Conservation (phyloP, 2,888 invertebrate species). For the Lacanobia oleracea region DNA sequence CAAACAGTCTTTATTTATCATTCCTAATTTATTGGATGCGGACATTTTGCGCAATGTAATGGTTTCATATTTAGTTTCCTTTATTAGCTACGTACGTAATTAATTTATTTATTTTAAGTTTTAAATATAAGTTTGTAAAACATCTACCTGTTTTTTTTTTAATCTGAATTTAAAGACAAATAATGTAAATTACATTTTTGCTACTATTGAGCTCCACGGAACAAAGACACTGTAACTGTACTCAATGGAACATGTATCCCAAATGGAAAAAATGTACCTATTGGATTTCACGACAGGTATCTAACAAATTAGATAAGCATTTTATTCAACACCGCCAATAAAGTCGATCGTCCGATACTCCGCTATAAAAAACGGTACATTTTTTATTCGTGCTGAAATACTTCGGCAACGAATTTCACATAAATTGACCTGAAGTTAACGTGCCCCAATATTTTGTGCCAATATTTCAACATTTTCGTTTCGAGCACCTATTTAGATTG, state of each 20-base stretch:
- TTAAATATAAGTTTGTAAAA: neutral
- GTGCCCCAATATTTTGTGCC: conserved; percentile 33
- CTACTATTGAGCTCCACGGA: neutral
- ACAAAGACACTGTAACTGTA: conserved; percentile 19
- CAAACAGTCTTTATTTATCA: conserved; percentile 1
- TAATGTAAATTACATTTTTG: too few species aligned
- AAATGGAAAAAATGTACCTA: neutral
- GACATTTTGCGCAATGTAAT: conserved; percentile 17
- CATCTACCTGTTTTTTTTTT: neutral
- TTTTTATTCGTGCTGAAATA: conserved; percentile 29
- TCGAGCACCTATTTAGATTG: conserved; percentile 47
- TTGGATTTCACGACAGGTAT: neutral
- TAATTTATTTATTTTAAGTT: neutral
- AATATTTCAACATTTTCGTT: conserved; percentile 48
- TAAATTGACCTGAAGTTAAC: conserved; percentile 44
- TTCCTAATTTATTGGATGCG: conserved; percentile 26
- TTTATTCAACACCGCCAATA: conserved; percentile 18
- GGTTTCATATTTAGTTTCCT: neutral
- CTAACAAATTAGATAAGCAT: conserved; percentile 10
- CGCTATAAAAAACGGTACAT: conserved; percentile 17
- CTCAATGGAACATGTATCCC: neutral
- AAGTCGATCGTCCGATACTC: conserved; percentile 22
- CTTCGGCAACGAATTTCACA: conserved; percentile 22
- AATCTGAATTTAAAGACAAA: too few species aligned
- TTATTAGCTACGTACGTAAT: neutral